A percentile compares a stretch with the other conserved stretches of the same genome.
Conservation (phyloP, 2,797 vertebrate genomes). For the Rhadinocentrus ornatus region DNA sequence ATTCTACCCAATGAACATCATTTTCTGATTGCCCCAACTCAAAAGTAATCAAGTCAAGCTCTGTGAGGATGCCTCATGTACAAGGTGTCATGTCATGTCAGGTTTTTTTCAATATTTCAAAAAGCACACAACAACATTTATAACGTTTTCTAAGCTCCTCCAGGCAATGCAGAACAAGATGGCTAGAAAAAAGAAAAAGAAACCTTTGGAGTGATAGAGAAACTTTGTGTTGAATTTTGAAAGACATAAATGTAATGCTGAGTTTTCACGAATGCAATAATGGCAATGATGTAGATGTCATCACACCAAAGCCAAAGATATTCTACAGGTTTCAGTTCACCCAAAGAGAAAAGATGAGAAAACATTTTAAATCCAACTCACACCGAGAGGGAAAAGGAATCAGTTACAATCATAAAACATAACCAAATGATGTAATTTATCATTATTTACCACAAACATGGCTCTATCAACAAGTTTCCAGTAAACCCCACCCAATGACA, state of each 20-base stretch:
- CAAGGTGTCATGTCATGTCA: too few species aligned
- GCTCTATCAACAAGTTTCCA: background rate
- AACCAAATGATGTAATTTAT: background rate
- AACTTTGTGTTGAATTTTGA: background rate
- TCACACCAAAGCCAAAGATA: background rate
- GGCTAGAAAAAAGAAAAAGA: background rate
- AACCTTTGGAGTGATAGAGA: background rate
- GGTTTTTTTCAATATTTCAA: background rate
- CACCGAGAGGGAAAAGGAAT: background rate
- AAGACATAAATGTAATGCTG: background rate
- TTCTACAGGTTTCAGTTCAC: background rate
- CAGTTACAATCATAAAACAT: background rate
- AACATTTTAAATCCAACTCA: background rate
- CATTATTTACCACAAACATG: background rate
- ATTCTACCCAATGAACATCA: background rate
- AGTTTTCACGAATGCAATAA: background rate
- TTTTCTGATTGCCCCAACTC: background rate
- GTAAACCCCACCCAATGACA: too few species aligned
- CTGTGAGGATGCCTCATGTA: too few species aligned
- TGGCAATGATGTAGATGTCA: background rate
- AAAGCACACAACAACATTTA: background rate
- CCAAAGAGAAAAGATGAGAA: background rate
- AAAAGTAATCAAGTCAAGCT: background rate
- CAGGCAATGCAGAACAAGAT: background rate
- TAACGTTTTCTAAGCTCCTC: background rate